Conservation (phyloP, 2,113 vertebrate species). For the Paracanthobrama guichenoti region DNA sequence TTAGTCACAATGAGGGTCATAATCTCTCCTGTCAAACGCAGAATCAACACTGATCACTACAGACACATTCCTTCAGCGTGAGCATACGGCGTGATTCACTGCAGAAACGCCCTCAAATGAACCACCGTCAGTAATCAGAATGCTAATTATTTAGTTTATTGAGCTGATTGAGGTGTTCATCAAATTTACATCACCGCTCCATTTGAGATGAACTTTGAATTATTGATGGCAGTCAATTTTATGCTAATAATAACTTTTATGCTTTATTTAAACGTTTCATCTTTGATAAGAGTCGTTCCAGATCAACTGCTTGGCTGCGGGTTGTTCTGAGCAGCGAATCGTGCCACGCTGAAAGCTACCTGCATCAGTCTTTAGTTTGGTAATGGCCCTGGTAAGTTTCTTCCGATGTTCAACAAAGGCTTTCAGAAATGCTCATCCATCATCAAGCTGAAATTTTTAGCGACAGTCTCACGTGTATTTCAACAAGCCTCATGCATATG, state of each 20-base stretch:
- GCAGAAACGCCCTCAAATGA: not conserved
- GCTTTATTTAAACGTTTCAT: not conserved
- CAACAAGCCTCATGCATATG: constrained; percentile 26
- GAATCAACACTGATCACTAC: constrained; percentile 47
- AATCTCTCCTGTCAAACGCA: constrained; percentile 41
- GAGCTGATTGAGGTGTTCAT: constrained; percentile 5
- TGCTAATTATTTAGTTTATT: not conserved
- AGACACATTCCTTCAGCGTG: constrained; percentile 36
- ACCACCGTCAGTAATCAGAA: not conserved
- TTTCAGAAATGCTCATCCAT: constrained; percentile 22
- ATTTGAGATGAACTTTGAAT: not conserved
- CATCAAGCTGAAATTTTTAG: constrained; percentile 36
- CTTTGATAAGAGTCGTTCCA: not conserved
- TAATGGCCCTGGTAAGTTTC: not conserved
- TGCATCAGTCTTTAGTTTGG: not conserved
- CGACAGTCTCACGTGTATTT: constrained; percentile 22
- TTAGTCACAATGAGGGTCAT: constrained; percentile 5
- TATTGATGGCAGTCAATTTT: not conserved
- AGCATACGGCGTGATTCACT: not conserved
- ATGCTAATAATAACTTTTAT: not conserved
- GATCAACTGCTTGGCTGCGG: not conserved
- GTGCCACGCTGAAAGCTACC: not conserved
- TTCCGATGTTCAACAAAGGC: not conserved
- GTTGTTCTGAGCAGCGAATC: not conserved
- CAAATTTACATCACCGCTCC: not conserved